Base-by-base conservation (phyloP, 2,888 invertebrate species). In the Mesodorylaimus sp. region DNA sequence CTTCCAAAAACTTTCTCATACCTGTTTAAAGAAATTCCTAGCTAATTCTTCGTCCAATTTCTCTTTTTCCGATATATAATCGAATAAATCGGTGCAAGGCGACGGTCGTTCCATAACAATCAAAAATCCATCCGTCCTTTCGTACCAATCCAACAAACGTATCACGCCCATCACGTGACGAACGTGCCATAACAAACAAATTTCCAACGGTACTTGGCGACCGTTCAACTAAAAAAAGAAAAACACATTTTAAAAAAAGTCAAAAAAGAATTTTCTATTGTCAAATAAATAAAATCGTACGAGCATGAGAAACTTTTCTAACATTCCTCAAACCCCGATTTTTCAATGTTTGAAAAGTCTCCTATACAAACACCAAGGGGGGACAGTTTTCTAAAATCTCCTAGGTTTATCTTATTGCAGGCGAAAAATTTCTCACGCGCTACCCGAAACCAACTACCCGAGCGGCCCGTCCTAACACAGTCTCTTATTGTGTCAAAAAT, bases 51-150 rank as follows among this genome's bases (percentile, higher is more conserved):
- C 49, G 3, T 44, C 44, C 39, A 49, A 62, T 25, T 69, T 65
- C 25, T 73, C 73, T 51, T 71, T 70, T 55, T 75, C 74, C 19
- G 75, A 73, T 55, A 77, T 76, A 62, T 71, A 77, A 62, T 77
- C 76, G 63, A 76, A 77, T 50, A 77, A 66, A 60, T 77, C 77
- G 59, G 71, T 71, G 50, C 68, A 72, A 23, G 70, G 67, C 47
- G 73, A 72, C 2, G 75, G 75, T 45, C 74, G 62, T 59, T 77
- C 75, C 75, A 77, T 75, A 38, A 77, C 69, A 50, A 77, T 72
- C 49, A 76, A 67, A 63, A 71, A 76, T 50, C 66, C 64, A 57
- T 74, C 73, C 21, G 64, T 59, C 23, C 61, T 54, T 49, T 49
- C 49, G 58, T 67, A 76, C 65, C 70, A 75, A 58, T 75, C 76